phyloP scores from a whole-genome alignment of 2,888 invertebrate species.

The Smittia sp. region DNA sequence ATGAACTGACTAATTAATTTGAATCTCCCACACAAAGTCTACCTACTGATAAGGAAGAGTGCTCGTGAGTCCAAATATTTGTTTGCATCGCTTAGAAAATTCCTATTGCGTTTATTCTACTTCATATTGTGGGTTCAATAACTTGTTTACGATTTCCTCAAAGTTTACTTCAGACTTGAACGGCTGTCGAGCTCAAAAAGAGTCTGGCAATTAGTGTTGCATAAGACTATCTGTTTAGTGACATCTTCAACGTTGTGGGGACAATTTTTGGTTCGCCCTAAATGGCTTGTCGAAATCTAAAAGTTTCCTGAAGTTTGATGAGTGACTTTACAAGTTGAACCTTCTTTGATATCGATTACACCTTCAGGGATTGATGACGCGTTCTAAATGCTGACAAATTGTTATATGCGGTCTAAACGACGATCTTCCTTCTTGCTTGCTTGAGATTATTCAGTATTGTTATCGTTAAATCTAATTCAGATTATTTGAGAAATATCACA shows the following conservation, averaged over 20 bases:
- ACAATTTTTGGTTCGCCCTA: neutral
- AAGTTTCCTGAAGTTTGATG: too few species aligned
- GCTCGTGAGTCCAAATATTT: neutral
- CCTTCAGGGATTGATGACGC: neutral
- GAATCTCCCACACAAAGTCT: neutral
- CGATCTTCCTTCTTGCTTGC: neutral
- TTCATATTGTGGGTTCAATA: neutral
- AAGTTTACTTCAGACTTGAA: neutral
- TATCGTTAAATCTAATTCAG: conserved; percentile 1
- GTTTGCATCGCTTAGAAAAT: neutral
- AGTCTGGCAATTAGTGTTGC: too few species aligned
- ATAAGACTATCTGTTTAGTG: too few species aligned
- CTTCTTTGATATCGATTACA: neutral
- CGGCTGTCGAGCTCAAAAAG: neutral
- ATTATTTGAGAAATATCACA: conserved; percentile 27
- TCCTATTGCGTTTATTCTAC: neutral
- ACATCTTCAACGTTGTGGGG: too few species aligned
- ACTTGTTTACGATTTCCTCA: neutral
- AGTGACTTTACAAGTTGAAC: neutral
- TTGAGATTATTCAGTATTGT: neutral
- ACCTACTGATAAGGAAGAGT: neutral
- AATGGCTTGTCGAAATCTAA: too few species aligned
- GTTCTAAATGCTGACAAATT: neutral
- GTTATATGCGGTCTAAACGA: neutral
- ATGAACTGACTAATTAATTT: too few species aligned